A percentile compares a stretch with the other conserved stretches of the same genome.
phyloP scores from a whole-genome alignment of 2,113 vertebrate species.

The Callipepla squamata region DNA sequence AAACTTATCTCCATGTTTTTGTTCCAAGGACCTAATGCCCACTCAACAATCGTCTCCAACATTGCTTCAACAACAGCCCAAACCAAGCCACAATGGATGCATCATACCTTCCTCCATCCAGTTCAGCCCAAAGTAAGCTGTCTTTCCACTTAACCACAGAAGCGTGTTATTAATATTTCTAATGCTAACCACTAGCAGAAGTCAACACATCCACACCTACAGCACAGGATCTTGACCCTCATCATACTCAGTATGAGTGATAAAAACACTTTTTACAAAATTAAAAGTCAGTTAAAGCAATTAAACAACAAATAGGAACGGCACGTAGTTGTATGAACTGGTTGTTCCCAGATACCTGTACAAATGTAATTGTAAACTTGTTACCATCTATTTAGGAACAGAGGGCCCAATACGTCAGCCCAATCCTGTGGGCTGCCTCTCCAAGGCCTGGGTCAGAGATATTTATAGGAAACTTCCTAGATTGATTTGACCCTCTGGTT shows the following conservation, averaged over 20 bases:
- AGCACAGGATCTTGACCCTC: background rate
- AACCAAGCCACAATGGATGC: background rate
- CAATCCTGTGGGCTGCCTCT: too few relatives aligned
- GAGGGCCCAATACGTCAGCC: too few relatives aligned
- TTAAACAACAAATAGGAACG: constrained; percentile 4
- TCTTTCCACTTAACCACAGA: background rate
- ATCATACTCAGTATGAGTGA: background rate
- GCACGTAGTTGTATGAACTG: background rate
- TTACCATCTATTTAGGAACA: background rate
- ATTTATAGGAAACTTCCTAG: too few relatives aligned
- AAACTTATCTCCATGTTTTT: background rate
- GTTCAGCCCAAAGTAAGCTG: background rate
- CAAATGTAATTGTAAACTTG: background rate
- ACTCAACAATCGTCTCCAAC: rapidly evolving
- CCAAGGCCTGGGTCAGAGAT: too few relatives aligned
- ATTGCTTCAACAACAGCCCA: background rate
- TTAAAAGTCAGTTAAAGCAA: background rate
- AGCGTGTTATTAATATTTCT: background rate
- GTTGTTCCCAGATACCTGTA: constrained; percentile 4
- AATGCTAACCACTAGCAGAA: background rate
- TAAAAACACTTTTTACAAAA: background rate
- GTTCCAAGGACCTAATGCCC: background rate
- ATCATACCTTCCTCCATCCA: background rate
- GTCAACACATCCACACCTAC: background rate
- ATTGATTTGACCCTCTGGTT: too few relatives aligned